A percentile compares a stretch with the other conserved stretches of the same genome.
Evolutionary conservation across 2,113 vertebrate genomes (phyloP).

Genomic region (Stegastes partitus): DNA sequence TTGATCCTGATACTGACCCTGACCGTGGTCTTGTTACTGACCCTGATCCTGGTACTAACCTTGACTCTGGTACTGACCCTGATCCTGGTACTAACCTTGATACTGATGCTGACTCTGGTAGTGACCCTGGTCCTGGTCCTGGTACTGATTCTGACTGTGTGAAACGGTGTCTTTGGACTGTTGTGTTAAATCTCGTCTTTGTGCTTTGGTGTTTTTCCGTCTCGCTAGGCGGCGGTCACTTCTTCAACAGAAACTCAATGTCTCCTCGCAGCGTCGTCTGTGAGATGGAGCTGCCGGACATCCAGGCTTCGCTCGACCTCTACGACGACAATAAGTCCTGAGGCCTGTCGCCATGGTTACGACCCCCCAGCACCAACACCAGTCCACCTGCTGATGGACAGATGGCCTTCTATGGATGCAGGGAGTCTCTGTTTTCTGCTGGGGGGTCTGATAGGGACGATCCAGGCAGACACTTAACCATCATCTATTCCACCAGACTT

Average conservation of each 20-base stretch:
- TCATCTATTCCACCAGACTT: slow-evolving; percentile 36
- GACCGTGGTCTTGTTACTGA: too few species aligned
- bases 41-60: too few species aligned
- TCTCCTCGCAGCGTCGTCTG: slow-evolving; percentile 91
- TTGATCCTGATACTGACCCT: too few species aligned
- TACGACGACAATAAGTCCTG: slow-evolving; percentile 98
- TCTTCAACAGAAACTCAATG: slow-evolving; percentile 91
- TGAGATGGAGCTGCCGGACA: slow-evolving; percentile 93
- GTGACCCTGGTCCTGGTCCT: too few species aligned
- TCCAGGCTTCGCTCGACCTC: slow-evolving; percentile 92
- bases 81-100: too few species aligned
- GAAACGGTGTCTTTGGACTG: too few species aligned
- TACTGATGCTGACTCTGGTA: too few species aligned
- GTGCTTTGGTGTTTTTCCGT: background rate
- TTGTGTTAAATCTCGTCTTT: too few species aligned
- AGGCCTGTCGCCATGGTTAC: slow-evolving; percentile 67
- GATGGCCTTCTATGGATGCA: background rate
- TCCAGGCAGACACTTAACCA: slow-evolving; percentile 21
- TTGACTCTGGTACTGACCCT: too few species aligned
- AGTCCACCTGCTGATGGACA: slow-evolving; percentile 9
- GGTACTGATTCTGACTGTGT: too few species aligned
- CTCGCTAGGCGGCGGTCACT: slow-evolving; percentile 89
- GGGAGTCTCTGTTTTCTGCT: background rate
- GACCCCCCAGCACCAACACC: background rate
- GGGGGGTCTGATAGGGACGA: background rate